These are phyloP conservation scores for Platynereis dumerilii DNA, from an alignment of 2,888 invertebrate genomes.

Conservation along the genomic window DNA sequence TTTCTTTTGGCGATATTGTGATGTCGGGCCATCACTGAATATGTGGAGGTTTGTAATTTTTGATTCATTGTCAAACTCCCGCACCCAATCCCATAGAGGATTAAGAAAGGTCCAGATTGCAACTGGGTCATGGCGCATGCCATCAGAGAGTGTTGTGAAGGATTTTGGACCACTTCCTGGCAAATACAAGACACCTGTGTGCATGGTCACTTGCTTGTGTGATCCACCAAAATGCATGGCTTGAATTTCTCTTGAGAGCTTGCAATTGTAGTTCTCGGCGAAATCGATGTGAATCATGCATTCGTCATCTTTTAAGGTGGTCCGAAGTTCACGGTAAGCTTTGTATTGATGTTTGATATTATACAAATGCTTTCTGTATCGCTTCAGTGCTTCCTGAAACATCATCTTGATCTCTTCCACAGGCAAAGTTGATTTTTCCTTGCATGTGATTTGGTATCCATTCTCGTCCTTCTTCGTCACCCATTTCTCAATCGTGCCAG, in stretches of 20 bases:
- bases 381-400: no score
- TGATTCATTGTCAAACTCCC: no score
- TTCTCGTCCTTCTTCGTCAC: no score
- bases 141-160: constrained; percentile 51
- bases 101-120: constrained; percentile 60
- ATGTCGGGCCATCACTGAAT: constrained; percentile 57
- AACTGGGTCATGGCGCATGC: constrained; percentile 49
- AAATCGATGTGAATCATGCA: constrained; percentile 54
- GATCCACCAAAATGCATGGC: constrained; percentile 52
- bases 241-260: constrained; percentile 57
- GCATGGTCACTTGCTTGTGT: constrained; percentile 51
- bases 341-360: no score
- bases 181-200: constrained; percentile 56
- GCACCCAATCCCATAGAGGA: neutral
- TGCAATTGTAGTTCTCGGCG: constrained; percentile 56
- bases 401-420: no score
- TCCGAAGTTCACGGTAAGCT: constrained; percentile 4
- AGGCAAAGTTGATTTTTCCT: no score
- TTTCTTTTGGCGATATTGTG: constrained; percentile 58
- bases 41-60: constrained; percentile 33
- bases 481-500: no score
- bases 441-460: no score
- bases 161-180: constrained; percentile 7
- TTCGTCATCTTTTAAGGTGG: constrained; percentile 35
- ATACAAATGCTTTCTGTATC: no score